phyloP scores from a whole-genome alignment of 2,888 invertebrate species.

The Callyntrura sp. region DNA sequence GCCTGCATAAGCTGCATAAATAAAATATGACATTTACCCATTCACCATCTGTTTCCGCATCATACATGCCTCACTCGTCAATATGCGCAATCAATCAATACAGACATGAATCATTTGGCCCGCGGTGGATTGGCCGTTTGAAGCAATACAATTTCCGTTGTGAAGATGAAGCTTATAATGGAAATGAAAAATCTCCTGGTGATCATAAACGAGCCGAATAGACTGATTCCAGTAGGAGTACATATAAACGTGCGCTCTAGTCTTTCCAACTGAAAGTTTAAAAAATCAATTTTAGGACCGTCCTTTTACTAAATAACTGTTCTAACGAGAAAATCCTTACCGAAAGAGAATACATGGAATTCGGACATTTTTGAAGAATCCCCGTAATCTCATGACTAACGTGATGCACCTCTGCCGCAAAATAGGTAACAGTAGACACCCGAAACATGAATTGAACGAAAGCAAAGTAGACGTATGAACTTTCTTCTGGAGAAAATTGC shows the following conservation, averaged over 20 bases:
- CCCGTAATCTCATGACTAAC: conserved; percentile 14
- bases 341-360: conserved; percentile 58
- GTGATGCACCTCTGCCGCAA: conserved; percentile 60
- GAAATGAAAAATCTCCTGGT: conserved; percentile 68
- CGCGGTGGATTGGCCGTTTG: conserved; percentile 31
- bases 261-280: conserved; percentile 50
- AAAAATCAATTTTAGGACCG: neutral
- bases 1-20: too few relatives aligned
- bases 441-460: conserved; percentile 56
- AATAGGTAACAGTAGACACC: conserved; percentile 58
- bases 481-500: conserved; percentile 32
- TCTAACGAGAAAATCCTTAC: conserved; percentile 17
- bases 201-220: conserved; percentile 70
- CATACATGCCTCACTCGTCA: neutral
- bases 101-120: neutral
- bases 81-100: too few relatives aligned
- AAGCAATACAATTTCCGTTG: conserved; percentile 62
- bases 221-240: conserved; percentile 54
- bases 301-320: too few relatives aligned
- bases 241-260: conserved; percentile 49
- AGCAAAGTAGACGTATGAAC: conserved; percentile 51
- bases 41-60: too few relatives aligned
- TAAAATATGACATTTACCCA: too few relatives aligned
- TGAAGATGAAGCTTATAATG: conserved; percentile 64
- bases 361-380: conserved; percentile 56